Conservation (phyloP, 2,888 invertebrate species). For the Thera britannica region DNA sequence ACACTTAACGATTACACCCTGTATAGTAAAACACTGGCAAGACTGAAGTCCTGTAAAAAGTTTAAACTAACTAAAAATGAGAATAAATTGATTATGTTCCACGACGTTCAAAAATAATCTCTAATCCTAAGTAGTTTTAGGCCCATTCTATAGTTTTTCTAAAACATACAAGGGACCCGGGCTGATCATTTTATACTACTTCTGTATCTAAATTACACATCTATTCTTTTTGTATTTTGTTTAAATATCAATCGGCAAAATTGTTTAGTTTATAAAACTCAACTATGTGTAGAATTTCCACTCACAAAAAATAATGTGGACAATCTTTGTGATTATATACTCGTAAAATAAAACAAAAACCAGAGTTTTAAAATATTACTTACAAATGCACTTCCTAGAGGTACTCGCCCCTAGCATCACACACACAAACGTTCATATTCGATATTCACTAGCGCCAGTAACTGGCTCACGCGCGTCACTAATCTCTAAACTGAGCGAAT, state of each 20-base stretch:
- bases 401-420: neutral
- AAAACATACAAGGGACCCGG: neutral
- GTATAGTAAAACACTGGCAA: slow-evolving; percentile 1
- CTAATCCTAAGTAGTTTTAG: neutral
- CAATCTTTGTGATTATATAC: neutral
- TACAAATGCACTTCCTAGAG: neutral
- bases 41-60: neutral
- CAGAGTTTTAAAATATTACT: neutral
- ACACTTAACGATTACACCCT: no score
- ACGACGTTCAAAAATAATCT: no score
- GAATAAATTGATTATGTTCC: neutral
- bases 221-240: neutral
- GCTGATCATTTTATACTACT: neutral
- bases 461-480: slow-evolving; percentile 33
- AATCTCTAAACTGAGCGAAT: slow-evolving; percentile 50
- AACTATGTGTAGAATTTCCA: no score
- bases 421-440: slow-evolving; percentile 12
- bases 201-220: neutral
- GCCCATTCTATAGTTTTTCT: neutral
- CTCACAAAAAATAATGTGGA: no score
- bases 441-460: slow-evolving; percentile 20
- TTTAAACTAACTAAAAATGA: neutral
- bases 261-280: neutral
- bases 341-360: neutral
- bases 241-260: neutral